Conservation (phyloP, 2,888 invertebrate genomes). For the Strigamia transsilvanica region DNA sequence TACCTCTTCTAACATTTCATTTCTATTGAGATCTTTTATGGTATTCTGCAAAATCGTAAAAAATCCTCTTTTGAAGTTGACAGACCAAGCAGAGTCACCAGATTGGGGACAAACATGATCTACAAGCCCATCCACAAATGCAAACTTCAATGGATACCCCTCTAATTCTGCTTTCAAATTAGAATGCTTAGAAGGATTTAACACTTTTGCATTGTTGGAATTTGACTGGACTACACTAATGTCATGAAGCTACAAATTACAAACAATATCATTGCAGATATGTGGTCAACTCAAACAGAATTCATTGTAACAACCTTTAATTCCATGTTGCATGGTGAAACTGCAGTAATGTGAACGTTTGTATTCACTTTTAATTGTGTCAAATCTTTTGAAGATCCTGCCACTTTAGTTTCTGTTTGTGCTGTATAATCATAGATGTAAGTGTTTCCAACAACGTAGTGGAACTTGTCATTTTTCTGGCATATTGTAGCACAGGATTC, state of each 20-base stretch:
- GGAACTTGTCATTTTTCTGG: conserved; percentile 62
- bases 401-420: conserved; percentile 62
- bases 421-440: conserved; percentile 65
- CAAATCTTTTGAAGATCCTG: conserved; percentile 63
- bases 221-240: not conserved
- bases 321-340: conserved; percentile 53
- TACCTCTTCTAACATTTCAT: conserved; percentile 59
- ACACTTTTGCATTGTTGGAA: not conserved
- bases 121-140: conserved; percentile 66
- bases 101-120: conserved; percentile 65
- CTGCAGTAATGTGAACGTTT: conserved; percentile 62
- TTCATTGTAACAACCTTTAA: not conserved
- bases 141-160: conserved; percentile 63
- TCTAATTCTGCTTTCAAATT: conserved; percentile 59
- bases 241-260: not conserved
- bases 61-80: conserved; percentile 68
- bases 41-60: conserved; percentile 67
- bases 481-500: not conserved
- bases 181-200: not conserved
- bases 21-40: conserved; percentile 62
- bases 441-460: conserved; percentile 63
- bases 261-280: no score
- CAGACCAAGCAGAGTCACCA: conserved; percentile 65
- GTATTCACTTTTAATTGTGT: conserved; percentile 64
- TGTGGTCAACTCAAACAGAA: not conserved